Percentiles rank a stretch among this genome's conserved stretches.
Evolutionary conservation across 2,888 invertebrate genomes (phyloP).

Genomic region (Polyommatus icarus): DNA sequence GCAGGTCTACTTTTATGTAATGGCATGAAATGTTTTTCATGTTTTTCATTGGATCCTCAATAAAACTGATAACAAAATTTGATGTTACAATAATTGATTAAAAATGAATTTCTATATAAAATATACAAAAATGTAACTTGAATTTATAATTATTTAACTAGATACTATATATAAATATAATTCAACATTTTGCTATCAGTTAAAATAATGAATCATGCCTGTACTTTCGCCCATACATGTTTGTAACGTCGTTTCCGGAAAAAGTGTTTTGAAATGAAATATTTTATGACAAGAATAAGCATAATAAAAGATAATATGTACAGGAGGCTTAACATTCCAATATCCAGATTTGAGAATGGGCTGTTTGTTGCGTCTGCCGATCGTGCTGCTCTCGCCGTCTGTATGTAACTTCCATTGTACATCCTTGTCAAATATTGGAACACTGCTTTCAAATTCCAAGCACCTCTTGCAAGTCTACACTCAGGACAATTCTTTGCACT

Average conservation of each 20-base stretch:
- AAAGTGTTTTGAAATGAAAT: slow-evolving; percentile 85
- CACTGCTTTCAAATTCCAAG: slow-evolving; percentile 84
- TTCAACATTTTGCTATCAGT: slow-evolving; percentile 34
- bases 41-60: slow-evolving; percentile 22
- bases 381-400: slow-evolving; percentile 48
- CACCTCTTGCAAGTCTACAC: slow-evolving; percentile 81
- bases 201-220: slow-evolving; percentile 59
- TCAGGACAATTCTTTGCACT: slow-evolving; percentile 82
- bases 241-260: slow-evolving; percentile 88
- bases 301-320: slow-evolving; percentile 87
- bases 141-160: neutral
- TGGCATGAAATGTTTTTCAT: neutral
- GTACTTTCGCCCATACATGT: slow-evolving; percentile 87
- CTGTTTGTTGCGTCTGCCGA: slow-evolving; percentile 57
- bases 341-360: slow-evolving; percentile 84
- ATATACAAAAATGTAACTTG: neutral
- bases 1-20: neutral
- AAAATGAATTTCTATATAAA: neutral
- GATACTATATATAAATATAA: neutral
- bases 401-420: slow-evolving; percentile 64
- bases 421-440: slow-evolving; percentile 81
- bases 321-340: slow-evolving; percentile 87
- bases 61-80: slow-evolving; percentile 29
- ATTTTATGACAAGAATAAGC: slow-evolving; percentile 86
- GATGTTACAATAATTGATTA: neutral